Evolutionary conservation across 2,113 vertebrate genomes (phyloP), one percentile per base, ranked within the genome.

Genomic region (Pitta sordida): DNA sequence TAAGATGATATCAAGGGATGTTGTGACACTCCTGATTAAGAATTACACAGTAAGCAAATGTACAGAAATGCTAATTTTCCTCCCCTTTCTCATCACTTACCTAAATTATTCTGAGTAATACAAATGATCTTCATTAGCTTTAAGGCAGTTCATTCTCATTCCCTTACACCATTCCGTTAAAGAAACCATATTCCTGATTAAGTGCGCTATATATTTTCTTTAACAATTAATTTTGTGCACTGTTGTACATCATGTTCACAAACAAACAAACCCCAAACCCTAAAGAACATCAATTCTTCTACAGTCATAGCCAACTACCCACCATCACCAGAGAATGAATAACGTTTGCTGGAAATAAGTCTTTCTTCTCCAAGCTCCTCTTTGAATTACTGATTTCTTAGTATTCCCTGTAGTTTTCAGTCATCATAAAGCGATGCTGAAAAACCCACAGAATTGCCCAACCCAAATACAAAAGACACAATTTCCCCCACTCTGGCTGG

Each of bases 11-110:
- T 60, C 88, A 91, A 93, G 78, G 63, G 65, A 96, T 87, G 91
- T 76, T 95, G 77, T 96, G 93, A 92, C 84, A 93, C 49, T 76
- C 52, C 71, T 87, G 63, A 94, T 96, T 95, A 95, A 87, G 89
- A 92, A 94, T 58, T 93, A 93, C 46, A 94, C 29, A 75, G 77
- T 73, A 93, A 90, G 81, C 78, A 96, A 96, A 94, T 46, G 58
- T 43, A 94, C 59, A 76, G 77, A 93, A 91, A 94, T 92, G 92
- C 36, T 92, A 79, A 89, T 96, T 92, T 91, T 43, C 44, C 41
- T 88, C 44, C 36, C 53, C 53, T 86, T 93, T 83, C 83, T 91
- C 69, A 79, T 94, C 86, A 91, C 58, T 90, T 69, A 84, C 55
- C 84, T 93, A 91, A 93, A 92, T 92, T 83, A 93, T 84, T 92